A percentile compares a stretch with the other conserved stretches of the same genome.
phyloP scores from a whole-genome alignment of 2,113 vertebrate genomes.

The Tragelaphus imberbis region DNA sequence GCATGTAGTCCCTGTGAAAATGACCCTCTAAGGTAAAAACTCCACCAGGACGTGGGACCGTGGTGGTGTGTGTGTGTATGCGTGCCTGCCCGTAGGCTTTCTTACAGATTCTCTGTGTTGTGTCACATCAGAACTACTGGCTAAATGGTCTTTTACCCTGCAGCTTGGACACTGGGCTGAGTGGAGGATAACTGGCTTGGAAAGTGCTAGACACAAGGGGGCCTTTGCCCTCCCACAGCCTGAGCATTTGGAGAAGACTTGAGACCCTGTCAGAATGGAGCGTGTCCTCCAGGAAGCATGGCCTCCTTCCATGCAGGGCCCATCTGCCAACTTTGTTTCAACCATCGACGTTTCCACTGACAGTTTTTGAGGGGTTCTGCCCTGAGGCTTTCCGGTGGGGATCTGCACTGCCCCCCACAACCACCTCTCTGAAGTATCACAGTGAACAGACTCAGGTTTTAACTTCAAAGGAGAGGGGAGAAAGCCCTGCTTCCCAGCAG shows the following conservation, averaged over 20 bases:
- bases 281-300: accelerated
- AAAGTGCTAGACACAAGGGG: not conserved
- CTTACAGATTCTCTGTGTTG: not conserved
- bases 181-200: not conserved
- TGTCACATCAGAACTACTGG: accelerated
- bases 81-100: not conserved
- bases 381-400: not conserved
- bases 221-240: not conserved
- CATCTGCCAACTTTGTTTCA: not conserved
- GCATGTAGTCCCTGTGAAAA: not conserved
- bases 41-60: not conserved
- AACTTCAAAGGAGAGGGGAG: not conserved
- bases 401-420: accelerated
- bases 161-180: not conserved
- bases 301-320: accelerated
- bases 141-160: not conserved
- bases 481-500: not conserved
- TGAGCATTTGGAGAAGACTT: not conserved
- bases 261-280: not conserved
- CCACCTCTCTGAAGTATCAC: not conserved
- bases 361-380: not conserved
- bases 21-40: not conserved
- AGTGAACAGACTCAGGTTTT: not conserved
- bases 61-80: not conserved
- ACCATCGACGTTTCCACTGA: accelerated